These are phyloP conservation scores for Anthoptus insignis DNA, from an alignment of 2,888 invertebrate species.

Conservation along the genomic window DNA sequence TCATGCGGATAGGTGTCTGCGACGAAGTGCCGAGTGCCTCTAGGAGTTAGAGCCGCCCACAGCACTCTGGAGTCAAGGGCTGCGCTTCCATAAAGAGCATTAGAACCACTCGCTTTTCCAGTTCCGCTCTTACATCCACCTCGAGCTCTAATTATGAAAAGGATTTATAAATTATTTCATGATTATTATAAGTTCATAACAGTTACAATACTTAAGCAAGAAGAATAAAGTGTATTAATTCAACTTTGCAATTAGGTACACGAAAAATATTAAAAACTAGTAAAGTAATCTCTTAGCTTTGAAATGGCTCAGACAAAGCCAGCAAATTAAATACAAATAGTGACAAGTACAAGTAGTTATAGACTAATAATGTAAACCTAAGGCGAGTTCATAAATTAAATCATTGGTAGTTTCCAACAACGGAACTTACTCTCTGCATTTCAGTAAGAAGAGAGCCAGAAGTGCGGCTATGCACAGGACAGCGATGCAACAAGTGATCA, in stretches of 20 bases:
- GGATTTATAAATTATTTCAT: not conserved
- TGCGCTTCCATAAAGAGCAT: constrained; percentile 78
- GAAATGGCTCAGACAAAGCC: too few species aligned
- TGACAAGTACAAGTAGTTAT: too few species aligned
- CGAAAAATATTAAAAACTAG: too few species aligned
- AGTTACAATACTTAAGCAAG: too few species aligned
- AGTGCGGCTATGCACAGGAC: constrained; percentile 93
- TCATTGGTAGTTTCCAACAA: too few species aligned
- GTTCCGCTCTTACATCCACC: constrained; percentile 85
- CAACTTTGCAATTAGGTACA: too few species aligned
- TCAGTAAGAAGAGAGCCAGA: constrained; percentile 92
- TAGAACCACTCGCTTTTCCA: constrained; percentile 82
- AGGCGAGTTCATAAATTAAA: too few species aligned
- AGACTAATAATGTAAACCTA: too few species aligned
- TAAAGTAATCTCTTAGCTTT: too few species aligned
- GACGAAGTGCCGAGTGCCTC: constrained; percentile 93
- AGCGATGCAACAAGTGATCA: constrained; percentile 93
- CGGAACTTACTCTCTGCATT: constrained; percentile 95
- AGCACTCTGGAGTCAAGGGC: constrained; percentile 90
- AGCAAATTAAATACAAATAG: too few species aligned
- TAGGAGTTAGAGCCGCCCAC: constrained; percentile 95
- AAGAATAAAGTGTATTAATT: too few species aligned
- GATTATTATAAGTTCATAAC: too few species aligned
- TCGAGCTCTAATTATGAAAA: constrained; percentile 65
- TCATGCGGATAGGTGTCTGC: constrained; percentile 89